Conservation (phyloP, 2,797 vertebrate genomes). For the Chloroceryle inda region DNA sequence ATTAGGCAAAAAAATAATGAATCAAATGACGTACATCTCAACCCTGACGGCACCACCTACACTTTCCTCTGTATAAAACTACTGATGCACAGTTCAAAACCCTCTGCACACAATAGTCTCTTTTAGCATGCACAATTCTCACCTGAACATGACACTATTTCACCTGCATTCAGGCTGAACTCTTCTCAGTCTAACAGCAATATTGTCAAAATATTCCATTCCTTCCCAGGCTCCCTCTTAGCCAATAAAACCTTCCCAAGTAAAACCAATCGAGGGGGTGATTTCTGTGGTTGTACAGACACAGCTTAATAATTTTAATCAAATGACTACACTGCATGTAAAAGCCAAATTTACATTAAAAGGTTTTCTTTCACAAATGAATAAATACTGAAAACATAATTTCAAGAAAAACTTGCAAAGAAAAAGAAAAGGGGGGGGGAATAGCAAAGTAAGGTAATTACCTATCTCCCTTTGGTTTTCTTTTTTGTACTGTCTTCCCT, state of each 20-base stretch:
- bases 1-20: neutral
- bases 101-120: neutral
- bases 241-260: neutral
- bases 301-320: neutral
- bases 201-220: neutral
- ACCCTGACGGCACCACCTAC: neutral
- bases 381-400: neutral
- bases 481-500: slow-evolving; percentile 88
- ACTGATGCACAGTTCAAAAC: neutral
- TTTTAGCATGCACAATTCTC: neutral
- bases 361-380: neutral
- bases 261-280: neutral
- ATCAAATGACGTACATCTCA: neutral
- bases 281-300: neutral
- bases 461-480: slow-evolving; percentile 91
- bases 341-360: neutral
- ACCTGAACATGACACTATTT: neutral
- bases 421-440: neutral
- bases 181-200: neutral
- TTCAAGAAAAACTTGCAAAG: slow-evolving; percentile 27
- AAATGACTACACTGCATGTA: neutral
- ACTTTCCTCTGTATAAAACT: neutral
- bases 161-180: neutral
- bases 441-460: slow-evolving; percentile 71
- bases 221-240: neutral